Percentiles rank a stretch among this genome's conserved stretches.
phyloP scores from a whole-genome alignment of 2,113 vertebrate species.

The Cyprinodon tularosa region DNA sequence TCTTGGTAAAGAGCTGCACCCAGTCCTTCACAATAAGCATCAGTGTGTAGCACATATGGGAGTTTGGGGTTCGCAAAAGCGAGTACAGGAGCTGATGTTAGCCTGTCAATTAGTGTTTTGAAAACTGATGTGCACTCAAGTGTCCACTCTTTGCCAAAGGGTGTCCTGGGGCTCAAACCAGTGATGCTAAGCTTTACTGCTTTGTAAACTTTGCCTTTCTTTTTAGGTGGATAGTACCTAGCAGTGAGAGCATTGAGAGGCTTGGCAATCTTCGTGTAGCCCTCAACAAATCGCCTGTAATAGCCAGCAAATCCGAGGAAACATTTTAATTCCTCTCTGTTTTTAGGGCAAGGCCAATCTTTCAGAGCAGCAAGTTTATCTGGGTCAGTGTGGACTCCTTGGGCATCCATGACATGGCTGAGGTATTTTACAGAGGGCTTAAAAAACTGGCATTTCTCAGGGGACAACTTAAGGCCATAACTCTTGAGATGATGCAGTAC shows the following conservation, averaged over 20 bases:
- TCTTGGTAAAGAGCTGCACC: slow-evolving; percentile 4
- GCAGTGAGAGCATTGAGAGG: background rate
- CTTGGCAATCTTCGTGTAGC: background rate
- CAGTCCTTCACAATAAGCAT: background rate
- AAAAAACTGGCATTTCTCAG: no score
- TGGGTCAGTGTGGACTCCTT: background rate
- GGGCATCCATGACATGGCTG: no score
- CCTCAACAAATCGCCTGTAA: background rate
- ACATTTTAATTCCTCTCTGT: background rate
- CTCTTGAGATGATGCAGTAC: no score
- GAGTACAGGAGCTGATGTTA: background rate
- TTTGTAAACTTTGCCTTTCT: background rate
- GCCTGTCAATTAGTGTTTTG: background rate
- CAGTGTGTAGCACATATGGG: background rate
- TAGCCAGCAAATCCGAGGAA: no score
- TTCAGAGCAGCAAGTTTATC: background rate
- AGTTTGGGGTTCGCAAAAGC: background rate
- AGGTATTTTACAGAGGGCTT: no score
- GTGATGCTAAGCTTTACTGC: background rate
- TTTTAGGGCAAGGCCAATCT: background rate
- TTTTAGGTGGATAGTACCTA: background rate
- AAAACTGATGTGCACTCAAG: background rate
- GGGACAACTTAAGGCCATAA: no score
- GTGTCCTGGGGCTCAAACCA: background rate
- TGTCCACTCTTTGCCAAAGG: background rate